A percentile compares a stretch with the other conserved stretches of the same genome.
Conservation (phyloP, 2,797 vertebrate genomes). For the Microchirus variegatus region DNA sequence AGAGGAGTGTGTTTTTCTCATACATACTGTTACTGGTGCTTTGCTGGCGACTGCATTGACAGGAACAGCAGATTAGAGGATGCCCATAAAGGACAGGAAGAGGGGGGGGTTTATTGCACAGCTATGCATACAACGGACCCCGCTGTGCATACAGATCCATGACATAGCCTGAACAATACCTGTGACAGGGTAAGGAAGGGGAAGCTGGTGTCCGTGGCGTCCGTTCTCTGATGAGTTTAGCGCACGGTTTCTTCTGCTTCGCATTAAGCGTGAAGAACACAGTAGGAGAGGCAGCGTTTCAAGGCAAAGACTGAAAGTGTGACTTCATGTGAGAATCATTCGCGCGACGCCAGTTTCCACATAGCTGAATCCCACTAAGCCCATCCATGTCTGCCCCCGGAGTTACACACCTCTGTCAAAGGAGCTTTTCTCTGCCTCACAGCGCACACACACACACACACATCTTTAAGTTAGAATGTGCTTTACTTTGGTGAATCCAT, state of each 20-base stretch:
- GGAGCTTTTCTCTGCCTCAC: slow-evolving; percentile 54
- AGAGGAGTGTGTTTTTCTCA: no score
- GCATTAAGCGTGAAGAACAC: slow-evolving; percentile 12
- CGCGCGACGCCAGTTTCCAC: slow-evolving; percentile 66
- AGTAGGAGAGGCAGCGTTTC: slow-evolving; percentile 21
- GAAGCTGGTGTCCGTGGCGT: slow-evolving; percentile 12
- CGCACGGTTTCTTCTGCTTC: slow-evolving; percentile 14
- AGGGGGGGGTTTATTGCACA: slow-evolving; percentile 30
- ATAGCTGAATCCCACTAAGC: slow-evolving; percentile 68
- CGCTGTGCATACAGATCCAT: slow-evolving; percentile 29
- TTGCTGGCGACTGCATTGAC: slow-evolving; percentile 20
- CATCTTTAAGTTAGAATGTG: background rate
- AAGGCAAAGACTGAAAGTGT: slow-evolving; percentile 36
- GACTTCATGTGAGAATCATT: slow-evolving; percentile 70
- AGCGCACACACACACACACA: slow-evolving; percentile 24
- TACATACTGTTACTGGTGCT: no score
- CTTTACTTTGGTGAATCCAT: slow-evolving; percentile 2
- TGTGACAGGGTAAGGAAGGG: slow-evolving; percentile 32
- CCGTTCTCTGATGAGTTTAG: slow-evolving; percentile 27
- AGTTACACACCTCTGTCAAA: slow-evolving; percentile 59
- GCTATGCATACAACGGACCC: slow-evolving; percentile 15
- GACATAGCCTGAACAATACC: slow-evolving; percentile 37
- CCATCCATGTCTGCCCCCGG: slow-evolving; percentile 49
- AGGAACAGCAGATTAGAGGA: slow-evolving; percentile 45
- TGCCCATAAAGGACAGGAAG: slow-evolving; percentile 46